A percentile compares a stretch with the other conserved stretches of the same genome.
These are phyloP conservation scores for Cotesia chilonis DNA, from an alignment of 1,140 invertebrate genomes.

Conservation along the genomic window DNA sequence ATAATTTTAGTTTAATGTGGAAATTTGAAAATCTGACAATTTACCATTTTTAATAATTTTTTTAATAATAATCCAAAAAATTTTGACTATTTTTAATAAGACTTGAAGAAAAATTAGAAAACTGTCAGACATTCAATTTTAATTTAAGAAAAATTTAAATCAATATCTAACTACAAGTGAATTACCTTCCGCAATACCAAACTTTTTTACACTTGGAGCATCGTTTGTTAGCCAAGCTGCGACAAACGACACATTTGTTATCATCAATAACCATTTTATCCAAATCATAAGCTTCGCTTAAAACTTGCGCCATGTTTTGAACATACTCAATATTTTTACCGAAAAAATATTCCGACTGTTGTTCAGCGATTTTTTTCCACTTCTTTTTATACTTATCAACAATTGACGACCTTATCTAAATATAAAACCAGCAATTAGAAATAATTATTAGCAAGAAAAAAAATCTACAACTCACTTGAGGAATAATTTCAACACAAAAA, in stretches of 20 bases:
- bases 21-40: background rate
- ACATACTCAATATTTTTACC: constrained; percentile 64
- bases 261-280: constrained; percentile 60
- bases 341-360: constrained; percentile 67
- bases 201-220: constrained; percentile 65
- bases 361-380: constrained; percentile 69
- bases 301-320: constrained; percentile 64
- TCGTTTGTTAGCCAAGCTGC: constrained; percentile 57
- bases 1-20: constrained; percentile 3
- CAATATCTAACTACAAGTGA: background rate
- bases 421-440: constrained; percentile 34
- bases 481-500: constrained; percentile 70
- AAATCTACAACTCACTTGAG: constrained; percentile 54
- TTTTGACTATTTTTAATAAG: too few species aligned
- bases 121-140: too few species aligned
- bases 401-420: constrained; percentile 64
- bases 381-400: constrained; percentile 62
- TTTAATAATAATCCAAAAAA: background rate
- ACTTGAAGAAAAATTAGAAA: too few species aligned
- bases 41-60: background rate
- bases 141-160: too few species aligned
- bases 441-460: constrained; percentile 15
- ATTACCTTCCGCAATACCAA: constrained; percentile 67
- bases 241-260: constrained; percentile 60
- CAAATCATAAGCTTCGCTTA: constrained; percentile 63